Evolutionary conservation across 2,113 vertebrate genomes (phyloP).

Genomic region (Nannobrachium achirus): DNA sequence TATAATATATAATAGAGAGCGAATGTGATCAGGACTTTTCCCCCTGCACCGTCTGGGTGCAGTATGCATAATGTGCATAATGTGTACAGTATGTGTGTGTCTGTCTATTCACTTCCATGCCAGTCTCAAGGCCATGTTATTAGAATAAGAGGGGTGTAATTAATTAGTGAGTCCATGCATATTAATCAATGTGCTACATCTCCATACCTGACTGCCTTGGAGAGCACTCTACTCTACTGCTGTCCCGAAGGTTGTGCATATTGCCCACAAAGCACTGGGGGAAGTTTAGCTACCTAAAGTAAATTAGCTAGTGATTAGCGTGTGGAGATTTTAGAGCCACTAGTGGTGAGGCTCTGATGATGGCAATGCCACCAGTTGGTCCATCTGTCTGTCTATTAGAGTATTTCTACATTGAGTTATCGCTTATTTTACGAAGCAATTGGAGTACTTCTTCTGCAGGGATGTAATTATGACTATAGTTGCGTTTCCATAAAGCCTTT

Average conservation of each 20-base stretch:
- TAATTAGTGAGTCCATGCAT: conserved; percentile 79
- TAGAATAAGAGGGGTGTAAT: conserved; percentile 76
- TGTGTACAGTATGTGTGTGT: conserved; percentile 17
- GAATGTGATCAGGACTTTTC: too few species aligned
- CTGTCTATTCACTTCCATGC: conserved; percentile 46
- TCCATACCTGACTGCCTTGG: conserved; percentile 52
- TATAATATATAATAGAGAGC: too few species aligned
- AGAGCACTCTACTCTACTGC: conserved; percentile 49
- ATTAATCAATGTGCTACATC: conserved; percentile 71
- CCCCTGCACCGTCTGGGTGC: too few species aligned
- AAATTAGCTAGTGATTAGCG: conserved; percentile 27
- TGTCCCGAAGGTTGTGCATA: conserved; percentile 50
- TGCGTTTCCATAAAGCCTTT: too few species aligned
- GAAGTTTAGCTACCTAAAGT: conserved; percentile 38
- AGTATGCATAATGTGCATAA: background rate
- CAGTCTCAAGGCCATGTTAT: conserved; percentile 75
- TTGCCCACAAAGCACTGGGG: conserved; percentile 39
- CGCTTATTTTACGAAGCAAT: too few species aligned
- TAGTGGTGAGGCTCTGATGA: background rate
- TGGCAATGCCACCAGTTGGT: conserved; percentile 1
- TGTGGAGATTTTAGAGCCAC: conserved; percentile 4
- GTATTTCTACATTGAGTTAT: too few species aligned
- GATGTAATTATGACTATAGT: too few species aligned
- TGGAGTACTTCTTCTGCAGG: too few species aligned
- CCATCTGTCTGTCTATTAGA: background rate